Evolutionary conservation across 2,113 vertebrate species (phyloP).

Genomic region (Odontophorus gujanensis): DNA sequence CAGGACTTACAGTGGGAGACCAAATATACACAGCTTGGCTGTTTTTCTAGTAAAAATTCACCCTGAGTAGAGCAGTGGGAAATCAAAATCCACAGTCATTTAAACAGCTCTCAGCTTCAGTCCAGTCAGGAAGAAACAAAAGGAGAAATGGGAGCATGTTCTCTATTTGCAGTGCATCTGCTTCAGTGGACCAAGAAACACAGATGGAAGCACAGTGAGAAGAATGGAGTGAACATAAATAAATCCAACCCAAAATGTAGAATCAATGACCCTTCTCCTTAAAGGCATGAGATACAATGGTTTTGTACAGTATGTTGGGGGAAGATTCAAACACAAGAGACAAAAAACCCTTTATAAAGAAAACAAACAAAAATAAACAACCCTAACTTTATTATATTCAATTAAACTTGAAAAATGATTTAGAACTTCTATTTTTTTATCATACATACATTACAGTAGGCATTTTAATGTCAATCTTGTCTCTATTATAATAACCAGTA

Average conservation of each 20-base stretch:
- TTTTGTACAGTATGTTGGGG: background rate
- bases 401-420: background rate
- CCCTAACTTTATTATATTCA: background rate
- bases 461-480: background rate
- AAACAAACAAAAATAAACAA: rapidly evolving
- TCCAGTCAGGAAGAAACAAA: background rate
- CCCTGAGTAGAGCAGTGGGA: background rate
- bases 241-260: background rate
- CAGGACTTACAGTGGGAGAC: background rate
- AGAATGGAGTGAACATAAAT: background rate
- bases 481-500: background rate
- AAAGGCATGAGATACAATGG: background rate
- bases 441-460: background rate
- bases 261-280: background rate
- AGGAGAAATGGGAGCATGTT: background rate
- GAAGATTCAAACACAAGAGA: background rate
- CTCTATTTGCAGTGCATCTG: background rate
- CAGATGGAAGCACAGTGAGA: background rate
- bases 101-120: background rate
- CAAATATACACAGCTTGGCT: constrained; percentile 3
- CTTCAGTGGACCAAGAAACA: background rate
- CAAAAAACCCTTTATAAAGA: background rate
- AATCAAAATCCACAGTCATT: background rate
- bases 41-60: background rate
- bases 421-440: background rate